A percentile compares a stretch with the other conserved stretches of the same genome.
These are phyloP conservation scores for Troides aeacus DNA, from an alignment of 2,888 invertebrate genomes.

Conservation along the genomic window DNA sequence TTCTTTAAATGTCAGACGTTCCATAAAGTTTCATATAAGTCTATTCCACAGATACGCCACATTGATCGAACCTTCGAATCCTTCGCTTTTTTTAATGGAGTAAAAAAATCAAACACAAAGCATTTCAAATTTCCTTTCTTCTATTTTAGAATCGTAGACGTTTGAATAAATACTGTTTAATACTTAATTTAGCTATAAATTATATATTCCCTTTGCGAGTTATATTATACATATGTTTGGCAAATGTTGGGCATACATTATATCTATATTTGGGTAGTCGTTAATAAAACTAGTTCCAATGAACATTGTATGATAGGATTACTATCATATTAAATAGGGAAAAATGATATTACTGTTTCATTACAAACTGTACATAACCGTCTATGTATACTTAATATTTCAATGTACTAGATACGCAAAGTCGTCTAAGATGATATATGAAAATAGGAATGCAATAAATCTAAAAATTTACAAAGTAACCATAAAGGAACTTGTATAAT, in stretches of 20 bases:
- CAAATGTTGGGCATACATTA: not conserved
- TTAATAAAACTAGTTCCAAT: slow-evolving; percentile 7
- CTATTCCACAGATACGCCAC: too few species aligned
- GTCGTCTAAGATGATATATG: too few species aligned
- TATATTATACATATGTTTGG: not conserved
- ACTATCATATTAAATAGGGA: not conserved
- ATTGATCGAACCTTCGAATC: too few species aligned
- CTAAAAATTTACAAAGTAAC: too few species aligned
- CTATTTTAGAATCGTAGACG: not conserved
- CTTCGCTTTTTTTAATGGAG: too few species aligned
- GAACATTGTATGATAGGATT: not conserved
- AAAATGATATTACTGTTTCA: not conserved
- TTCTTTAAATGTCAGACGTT: too few species aligned
- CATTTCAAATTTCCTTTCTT: not conserved
- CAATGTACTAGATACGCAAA: too few species aligned
- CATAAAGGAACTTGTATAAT: too few species aligned
- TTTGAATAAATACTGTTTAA: not conserved
- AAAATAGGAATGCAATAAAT: too few species aligned
- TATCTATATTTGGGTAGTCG: slow-evolving; percentile 4
- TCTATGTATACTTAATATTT: too few species aligned
- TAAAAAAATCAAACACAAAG: too few species aligned
- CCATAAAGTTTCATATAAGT: too few species aligned
- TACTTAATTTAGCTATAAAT: not conserved
- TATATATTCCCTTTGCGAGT: not conserved
- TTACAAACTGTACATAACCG: not conserved